Conservation (phyloP, 2,113 vertebrate species). For the Herpetotheres cachinnans region DNA sequence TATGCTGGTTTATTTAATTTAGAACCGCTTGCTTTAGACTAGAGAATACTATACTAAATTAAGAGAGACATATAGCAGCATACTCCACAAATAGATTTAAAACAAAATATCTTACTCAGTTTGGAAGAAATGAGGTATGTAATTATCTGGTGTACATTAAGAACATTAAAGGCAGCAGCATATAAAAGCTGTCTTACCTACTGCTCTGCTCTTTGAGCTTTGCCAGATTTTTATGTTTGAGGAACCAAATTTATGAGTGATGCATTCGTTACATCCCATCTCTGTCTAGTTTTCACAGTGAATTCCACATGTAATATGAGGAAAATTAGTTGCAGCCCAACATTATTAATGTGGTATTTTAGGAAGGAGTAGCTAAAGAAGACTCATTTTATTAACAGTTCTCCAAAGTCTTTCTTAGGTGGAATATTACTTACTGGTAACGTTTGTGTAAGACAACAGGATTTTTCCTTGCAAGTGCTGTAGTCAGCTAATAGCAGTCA, state of each 20-base stretch:
- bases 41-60: neutral
- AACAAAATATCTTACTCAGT: conserved; percentile 45
- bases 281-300: conserved; percentile 27
- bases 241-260: conserved; percentile 50
- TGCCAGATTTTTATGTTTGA: conserved; percentile 51
- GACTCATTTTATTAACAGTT: neutral
- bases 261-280: conserved; percentile 30
- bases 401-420: neutral
- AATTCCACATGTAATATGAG: neutral
- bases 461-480: neutral
- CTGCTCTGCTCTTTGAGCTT: conserved; percentile 25
- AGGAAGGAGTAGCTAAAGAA: neutral
- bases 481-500: conserved; percentile 56
- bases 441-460: neutral
- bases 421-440: conserved; percentile 2
- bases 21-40: neutral
- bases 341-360: neutral
- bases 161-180: conserved; percentile 59
- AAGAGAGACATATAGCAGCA: conserved; percentile 32
- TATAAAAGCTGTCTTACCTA: conserved; percentile 60
- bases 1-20: conserved; percentile 16
- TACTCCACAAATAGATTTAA: conserved; percentile 37
- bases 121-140: conserved; percentile 32
- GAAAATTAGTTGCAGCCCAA: neutral
- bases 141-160: conserved; percentile 24